phyloP scores from a whole-genome alignment of 2,113 vertebrate genomes.

The Numida meleagris region DNA sequence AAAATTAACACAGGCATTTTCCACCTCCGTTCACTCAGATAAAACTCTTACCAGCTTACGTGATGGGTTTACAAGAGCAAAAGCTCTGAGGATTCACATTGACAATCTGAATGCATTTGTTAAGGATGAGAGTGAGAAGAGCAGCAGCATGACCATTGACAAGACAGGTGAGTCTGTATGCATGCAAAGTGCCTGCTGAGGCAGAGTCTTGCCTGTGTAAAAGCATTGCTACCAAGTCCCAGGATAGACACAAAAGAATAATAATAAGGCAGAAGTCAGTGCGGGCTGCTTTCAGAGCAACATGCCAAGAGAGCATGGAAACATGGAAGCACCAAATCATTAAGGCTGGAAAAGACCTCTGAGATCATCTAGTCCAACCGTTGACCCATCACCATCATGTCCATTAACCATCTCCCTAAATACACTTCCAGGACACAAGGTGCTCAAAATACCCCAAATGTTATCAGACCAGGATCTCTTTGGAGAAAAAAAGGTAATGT shows the following conservation, averaged over 20 bases:
- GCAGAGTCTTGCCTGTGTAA: neutral
- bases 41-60: neutral
- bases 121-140: neutral
- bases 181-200: neutral
- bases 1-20: neutral
- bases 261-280: neutral
- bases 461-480: too few relatives aligned
- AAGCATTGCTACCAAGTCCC: neutral
- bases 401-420: too few relatives aligned
- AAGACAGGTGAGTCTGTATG: neutral
- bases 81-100: neutral
- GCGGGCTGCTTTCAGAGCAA: neutral
- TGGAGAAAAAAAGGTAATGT: neutral
- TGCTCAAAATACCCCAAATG: neutral
- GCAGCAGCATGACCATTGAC: neutral
- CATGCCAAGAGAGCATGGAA: neutral
- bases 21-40: neutral
- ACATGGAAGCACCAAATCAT: too few relatives aligned
- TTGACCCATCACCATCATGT: too few relatives aligned
- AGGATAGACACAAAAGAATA: neutral
- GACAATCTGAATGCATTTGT: neutral
- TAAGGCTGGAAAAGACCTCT: too few relatives aligned
- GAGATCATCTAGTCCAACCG: too few relatives aligned
- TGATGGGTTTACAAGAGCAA: neutral
- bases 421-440: too few relatives aligned